Percentiles rank a stretch among this genome's conserved stretches.
Evolutionary conservation across 1,140 invertebrate species (phyloP).

Genomic region (Anadara kagoshimensis): DNA sequence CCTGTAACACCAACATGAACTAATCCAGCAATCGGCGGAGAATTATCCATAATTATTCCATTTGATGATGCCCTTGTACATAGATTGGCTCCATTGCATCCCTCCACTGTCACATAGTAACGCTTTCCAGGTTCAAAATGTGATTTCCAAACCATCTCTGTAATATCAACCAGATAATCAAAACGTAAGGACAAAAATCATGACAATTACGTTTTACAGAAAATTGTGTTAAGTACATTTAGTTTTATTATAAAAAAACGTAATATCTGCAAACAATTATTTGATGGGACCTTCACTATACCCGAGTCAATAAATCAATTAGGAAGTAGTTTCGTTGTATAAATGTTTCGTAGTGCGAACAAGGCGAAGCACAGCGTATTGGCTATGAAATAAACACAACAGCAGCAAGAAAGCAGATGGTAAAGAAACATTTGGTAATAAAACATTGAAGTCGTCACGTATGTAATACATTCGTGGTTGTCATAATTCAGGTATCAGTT

Average conservation of each 20-base stretch:
- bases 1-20: slow-evolving; percentile 30
- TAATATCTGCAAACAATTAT: neutral
- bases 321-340: too few relatives aligned
- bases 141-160: slow-evolving; percentile 38
- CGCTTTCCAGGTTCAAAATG: slow-evolving; percentile 28
- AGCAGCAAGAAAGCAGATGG: too few relatives aligned
- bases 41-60: slow-evolving; percentile 44
- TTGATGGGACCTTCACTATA: neutral
- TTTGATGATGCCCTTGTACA: slow-evolving; percentile 42
- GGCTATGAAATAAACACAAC: too few relatives aligned
- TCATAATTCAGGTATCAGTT: too few relatives aligned
- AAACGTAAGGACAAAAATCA: neutral
- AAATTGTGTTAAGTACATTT: neutral
- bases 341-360: too few relatives aligned
- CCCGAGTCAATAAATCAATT: neutral
- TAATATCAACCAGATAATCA: neutral
- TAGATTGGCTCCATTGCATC: slow-evolving; percentile 45
- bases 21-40: slow-evolving; percentile 41
- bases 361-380: too few relatives aligned
- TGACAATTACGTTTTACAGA: neutral
- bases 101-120: slow-evolving; percentile 39
- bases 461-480: too few relatives aligned
- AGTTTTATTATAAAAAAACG: neutral
- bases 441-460: too few relatives aligned
- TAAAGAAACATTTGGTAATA: too few relatives aligned